Percentiles rank a stretch among this genome's conserved stretches.
phyloP scores from a whole-genome alignment of 2,888 invertebrate genomes.

The Aquatica leii region DNA sequence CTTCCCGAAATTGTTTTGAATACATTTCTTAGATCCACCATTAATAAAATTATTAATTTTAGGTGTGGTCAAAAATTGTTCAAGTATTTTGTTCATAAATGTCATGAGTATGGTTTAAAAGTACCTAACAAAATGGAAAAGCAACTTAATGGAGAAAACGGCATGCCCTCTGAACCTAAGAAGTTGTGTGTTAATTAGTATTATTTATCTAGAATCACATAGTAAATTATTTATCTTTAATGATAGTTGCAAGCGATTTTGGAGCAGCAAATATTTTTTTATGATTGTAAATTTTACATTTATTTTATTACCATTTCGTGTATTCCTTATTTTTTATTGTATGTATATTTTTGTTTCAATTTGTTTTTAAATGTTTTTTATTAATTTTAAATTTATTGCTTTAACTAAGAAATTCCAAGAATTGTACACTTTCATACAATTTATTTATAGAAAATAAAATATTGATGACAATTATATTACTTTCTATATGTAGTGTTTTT shows the following conservation, averaged over 20 bases:
- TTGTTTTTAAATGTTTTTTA: not conserved
- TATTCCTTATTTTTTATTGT: no score
- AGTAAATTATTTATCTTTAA: constrained; percentile 20
- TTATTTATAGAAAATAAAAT: constrained; percentile 11
- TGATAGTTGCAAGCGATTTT: not conserved
- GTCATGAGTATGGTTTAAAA: constrained; percentile 71
- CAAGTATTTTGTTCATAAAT: constrained; percentile 75
- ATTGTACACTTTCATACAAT: not conserved
- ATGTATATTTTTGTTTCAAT: not conserved
- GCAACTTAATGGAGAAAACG: constrained; percentile 7
- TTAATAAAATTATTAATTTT: constrained; percentile 46
- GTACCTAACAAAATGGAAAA: constrained; percentile 61
- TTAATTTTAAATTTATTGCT: not conserved
- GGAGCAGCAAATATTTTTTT: constrained; percentile 13
- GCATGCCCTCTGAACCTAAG: constrained; percentile 28
- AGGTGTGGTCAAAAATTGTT: constrained; percentile 80
- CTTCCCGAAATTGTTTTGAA: not conserved
- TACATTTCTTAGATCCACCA: constrained; percentile 33
- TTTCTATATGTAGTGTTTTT: not conserved
- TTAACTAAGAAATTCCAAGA: not conserved
- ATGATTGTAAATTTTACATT: constrained; percentile 13
- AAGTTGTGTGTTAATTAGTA: constrained; percentile 40
- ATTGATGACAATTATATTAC: not conserved
- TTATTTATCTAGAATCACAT: constrained; percentile 28
- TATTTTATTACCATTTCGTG: not conserved